These are phyloP conservation scores for Anagyrus pseudococci DNA, from an alignment of 2,888 invertebrate genomes.

Conservation along the genomic window DNA sequence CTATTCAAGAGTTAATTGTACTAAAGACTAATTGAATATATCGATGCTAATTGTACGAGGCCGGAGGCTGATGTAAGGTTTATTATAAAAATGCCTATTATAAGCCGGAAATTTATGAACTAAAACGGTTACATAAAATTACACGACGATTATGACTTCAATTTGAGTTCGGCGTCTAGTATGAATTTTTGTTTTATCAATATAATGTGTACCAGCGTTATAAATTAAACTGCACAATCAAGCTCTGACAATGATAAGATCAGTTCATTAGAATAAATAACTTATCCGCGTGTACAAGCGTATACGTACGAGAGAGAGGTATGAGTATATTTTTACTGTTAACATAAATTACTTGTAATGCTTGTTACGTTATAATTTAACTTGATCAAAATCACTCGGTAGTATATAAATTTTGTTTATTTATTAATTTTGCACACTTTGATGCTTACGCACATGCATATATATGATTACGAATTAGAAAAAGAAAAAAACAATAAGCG, in stretches of 20 bases:
- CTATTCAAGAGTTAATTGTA: too few relatives aligned
- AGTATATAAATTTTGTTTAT: neutral
- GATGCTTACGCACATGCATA: neutral
- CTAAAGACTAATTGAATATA: too few relatives aligned
- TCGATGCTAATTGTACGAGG: neutral
- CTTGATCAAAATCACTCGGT: neutral
- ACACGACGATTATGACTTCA: conserved; percentile 14
- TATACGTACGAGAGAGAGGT: neutral
- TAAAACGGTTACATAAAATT: conserved; percentile 1
- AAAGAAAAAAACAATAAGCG: too few relatives aligned
- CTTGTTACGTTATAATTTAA: conserved; percentile 6
- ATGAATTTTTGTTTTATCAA: conserved; percentile 31
- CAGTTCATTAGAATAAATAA: conserved; percentile 28
- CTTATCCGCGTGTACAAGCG: neutral
- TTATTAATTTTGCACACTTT: neutral
- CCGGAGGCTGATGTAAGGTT: neutral
- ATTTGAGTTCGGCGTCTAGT: conserved; percentile 22
- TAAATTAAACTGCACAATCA: conserved; percentile 22
- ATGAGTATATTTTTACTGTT: conserved; percentile 6
- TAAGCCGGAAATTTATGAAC: conserved; percentile 7
- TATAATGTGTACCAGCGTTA: conserved; percentile 17
- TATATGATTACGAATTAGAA: neutral
- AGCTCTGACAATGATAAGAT: conserved; percentile 18
- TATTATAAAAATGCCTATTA: neutral
- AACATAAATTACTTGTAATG: conserved; percentile 14